phyloP scores from a whole-genome alignment of 2,888 invertebrate genomes.

The Hemithea aestivaria region DNA sequence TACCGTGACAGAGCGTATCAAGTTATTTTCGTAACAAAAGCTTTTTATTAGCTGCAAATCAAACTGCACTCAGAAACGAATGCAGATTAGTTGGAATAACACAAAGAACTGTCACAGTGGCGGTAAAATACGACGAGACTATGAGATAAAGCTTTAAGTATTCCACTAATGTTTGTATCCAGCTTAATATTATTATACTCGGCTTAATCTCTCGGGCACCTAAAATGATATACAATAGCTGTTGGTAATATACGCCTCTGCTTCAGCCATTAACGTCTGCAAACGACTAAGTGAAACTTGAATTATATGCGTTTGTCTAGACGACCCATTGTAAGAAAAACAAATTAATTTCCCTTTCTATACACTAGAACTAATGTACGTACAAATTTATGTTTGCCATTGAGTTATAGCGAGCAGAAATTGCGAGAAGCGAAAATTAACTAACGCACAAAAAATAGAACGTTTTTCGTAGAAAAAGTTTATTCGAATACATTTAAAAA shows the following conservation, averaged over 20 bases:
- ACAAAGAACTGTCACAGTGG: too few relatives aligned
- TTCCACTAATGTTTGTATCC: too few relatives aligned
- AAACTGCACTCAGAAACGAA: too few relatives aligned
- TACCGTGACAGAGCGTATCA: too few relatives aligned
- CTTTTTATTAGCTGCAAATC: too few relatives aligned
- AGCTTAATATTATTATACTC: background rate
- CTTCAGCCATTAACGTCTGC: constrained; percentile 64
- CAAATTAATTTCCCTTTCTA: constrained; percentile 70
- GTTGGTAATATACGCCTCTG: constrained; percentile 49
- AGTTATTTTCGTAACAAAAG: too few relatives aligned
- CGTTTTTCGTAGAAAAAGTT: constrained; percentile 29
- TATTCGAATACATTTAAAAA: constrained; percentile 28
- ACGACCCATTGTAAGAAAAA: constrained; percentile 76
- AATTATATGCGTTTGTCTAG: constrained; percentile 76
- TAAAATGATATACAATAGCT: constrained; percentile 44
- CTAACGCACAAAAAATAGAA: constrained; percentile 36
- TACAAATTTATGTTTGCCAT: constrained; percentile 65
- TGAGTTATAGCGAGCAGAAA: constrained; percentile 60
- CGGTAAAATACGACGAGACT: too few relatives aligned
- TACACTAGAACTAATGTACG: constrained; percentile 61
- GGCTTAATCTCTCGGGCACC: constrained; percentile 30
- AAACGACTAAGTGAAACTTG: constrained; percentile 71
- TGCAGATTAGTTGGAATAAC: too few relatives aligned
- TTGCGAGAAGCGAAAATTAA: constrained; percentile 55
- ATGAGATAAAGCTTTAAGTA: too few relatives aligned